Evolutionary conservation across 2,888 invertebrate genomes (phyloP), one percentile per base, ranked within the genome.

Genomic region (Opisthograptis luteolata): DNA sequence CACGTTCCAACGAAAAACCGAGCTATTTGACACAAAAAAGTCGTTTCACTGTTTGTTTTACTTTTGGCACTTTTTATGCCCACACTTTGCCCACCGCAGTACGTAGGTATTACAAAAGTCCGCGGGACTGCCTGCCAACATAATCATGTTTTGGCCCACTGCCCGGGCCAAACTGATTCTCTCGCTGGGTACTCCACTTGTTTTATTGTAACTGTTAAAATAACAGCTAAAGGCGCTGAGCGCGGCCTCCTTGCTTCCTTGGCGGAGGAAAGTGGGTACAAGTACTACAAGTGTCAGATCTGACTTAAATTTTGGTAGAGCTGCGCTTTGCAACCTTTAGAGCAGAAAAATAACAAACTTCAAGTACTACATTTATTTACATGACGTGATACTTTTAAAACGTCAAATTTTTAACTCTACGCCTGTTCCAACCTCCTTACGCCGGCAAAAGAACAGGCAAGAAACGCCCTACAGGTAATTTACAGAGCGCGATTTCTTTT

Each of bases 121-220:
- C 36, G 49, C 13, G 30, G 51, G 41, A 47, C 34, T 51, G 52
- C 39, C 60, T 73, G 74, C 74, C 72, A 74, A 75, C 66, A 65
- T 76, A 79, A 79, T 80, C 70, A 72, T 68, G 66, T 70, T 64
- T 76, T 78, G 79, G 79, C 79, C 31, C 40, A 35, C 17, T 63
- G 77, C 79, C 79, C 73, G 60, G 46, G 62, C 65, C 64, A 70
- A 78, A 72, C 71, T 71, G 76, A 76, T 76, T 79, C 70, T 73
- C 67, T 62, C 50, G 25, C 58, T 46, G 39, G 41, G 50, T 61
- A 59, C 59, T 59, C 45, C 31, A 59, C 42, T 37, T 39, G 53
- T 57, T 57, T 55, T 50, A 62, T 49, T 53, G 27, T 56, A 52
- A 55, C 55, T 42, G 51, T 41, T 41, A 24, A 49, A 43, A 43